A percentile compares a stretch with the other conserved stretches of the same genome.
Evolutionary conservation across 2,113 vertebrate species (phyloP).

Genomic region (Ceratotherium simum): DNA sequence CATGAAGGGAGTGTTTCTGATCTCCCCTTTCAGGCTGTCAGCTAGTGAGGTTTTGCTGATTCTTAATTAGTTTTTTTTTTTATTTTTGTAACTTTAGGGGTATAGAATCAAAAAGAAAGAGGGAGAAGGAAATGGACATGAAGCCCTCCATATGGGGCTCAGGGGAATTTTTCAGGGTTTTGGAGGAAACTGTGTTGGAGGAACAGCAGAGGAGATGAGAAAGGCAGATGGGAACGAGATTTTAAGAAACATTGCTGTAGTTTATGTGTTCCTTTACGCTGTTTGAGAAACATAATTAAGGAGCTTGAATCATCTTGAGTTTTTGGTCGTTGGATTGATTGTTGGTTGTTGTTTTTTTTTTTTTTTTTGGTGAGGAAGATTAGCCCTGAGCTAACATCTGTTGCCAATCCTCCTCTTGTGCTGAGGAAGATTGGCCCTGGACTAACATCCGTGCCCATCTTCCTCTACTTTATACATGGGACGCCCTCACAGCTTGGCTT

Average conservation of each 20-base stretch:
- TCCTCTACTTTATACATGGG: too few relatives aligned
- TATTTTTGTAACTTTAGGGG: not conserved
- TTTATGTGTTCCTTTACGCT: not conserved
- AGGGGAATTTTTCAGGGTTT: not conserved
- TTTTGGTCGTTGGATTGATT: not conserved
- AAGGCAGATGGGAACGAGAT: not conserved
- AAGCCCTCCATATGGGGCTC: rapidly evolving
- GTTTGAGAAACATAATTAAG: not conserved
- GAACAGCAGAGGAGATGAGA: not conserved
- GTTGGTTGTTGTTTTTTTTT: not conserved
- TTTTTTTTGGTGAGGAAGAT: too few relatives aligned
- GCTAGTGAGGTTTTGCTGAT: not conserved
- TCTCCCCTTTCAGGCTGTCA: not conserved
- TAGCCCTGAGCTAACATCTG: too few relatives aligned
- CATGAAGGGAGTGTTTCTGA: not conserved
- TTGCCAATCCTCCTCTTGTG: too few relatives aligned
- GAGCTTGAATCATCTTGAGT: not conserved
- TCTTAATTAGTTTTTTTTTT: not conserved
- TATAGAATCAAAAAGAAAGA: not conserved
- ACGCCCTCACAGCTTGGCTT: too few relatives aligned
- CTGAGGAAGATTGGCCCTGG: too few relatives aligned
- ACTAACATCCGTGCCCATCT: too few relatives aligned
- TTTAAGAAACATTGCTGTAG: not conserved
- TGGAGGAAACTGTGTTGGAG: not conserved
- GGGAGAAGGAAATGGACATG: not conserved